phyloP scores from a whole-genome alignment of 2,888 invertebrate genomes.

The Mamestra brassicae region DNA sequence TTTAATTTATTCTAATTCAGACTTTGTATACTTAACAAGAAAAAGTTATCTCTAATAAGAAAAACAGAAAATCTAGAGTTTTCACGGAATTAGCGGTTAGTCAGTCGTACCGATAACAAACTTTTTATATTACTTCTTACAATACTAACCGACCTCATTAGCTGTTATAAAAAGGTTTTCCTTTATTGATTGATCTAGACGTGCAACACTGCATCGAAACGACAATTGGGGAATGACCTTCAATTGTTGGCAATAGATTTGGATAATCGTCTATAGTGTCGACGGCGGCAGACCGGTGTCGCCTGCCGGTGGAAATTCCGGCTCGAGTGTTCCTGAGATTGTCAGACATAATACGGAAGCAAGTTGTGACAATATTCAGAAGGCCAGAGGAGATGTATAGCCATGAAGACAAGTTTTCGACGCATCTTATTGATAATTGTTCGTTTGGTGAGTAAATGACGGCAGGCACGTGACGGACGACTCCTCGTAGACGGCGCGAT shows the following conservation, averaged over 20 bases:
- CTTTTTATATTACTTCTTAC: conserved; percentile 84
- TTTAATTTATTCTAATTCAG: conserved; percentile 42
- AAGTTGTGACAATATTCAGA: not conserved
- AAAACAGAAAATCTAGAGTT: conserved; percentile 75
- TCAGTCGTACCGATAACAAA: conserved; percentile 75
- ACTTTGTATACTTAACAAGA: conserved; percentile 63
- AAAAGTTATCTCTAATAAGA: conserved; percentile 63
- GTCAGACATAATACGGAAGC: conserved; percentile 9
- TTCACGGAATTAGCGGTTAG: conserved; percentile 81
- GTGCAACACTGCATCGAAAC: conserved; percentile 78
- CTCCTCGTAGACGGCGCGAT: conserved; percentile 70
- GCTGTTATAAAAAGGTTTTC: conserved; percentile 78
- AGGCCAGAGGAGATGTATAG: not conserved
- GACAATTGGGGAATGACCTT: conserved; percentile 80
- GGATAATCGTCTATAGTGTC: conserved; percentile 65
- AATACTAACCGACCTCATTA: conserved; percentile 81
- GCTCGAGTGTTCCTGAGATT: conserved; percentile 70
- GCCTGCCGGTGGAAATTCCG: conserved; percentile 66
- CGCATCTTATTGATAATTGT: conserved; percentile 21
- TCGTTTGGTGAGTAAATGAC: conserved; percentile 53
- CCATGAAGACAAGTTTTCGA: not conserved
- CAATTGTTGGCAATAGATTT: conserved; percentile 76
- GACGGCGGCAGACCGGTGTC: conserved; percentile 41
- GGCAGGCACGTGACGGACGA: conserved; percentile 79
- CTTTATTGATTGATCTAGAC: conserved; percentile 73